These are phyloP conservation scores for Polietes domitor DNA, from an alignment of 2,888 invertebrate species.

Conservation along the genomic window DNA sequence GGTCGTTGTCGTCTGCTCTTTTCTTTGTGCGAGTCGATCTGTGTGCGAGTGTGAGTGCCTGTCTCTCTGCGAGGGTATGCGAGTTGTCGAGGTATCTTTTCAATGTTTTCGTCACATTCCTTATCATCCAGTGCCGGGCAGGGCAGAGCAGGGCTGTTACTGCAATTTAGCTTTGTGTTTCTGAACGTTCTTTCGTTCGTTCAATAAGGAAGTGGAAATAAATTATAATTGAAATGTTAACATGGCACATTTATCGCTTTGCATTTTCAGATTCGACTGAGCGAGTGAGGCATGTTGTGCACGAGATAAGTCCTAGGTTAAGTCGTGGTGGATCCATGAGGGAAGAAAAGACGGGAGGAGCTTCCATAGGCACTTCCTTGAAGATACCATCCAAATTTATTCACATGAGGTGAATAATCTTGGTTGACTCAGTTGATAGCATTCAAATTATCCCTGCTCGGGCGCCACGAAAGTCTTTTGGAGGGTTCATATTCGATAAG, in stretches of 20 bases:
- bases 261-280: not conserved
- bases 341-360: too few relatives aligned
- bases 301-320: not conserved
- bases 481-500: too few relatives aligned
- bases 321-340: not conserved
- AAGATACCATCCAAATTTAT: too few relatives aligned
- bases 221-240: conserved; percentile 20
- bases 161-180: not conserved
- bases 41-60: not conserved
- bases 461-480: too few relatives aligned
- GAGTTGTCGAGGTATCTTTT: not conserved
- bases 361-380: too few relatives aligned
- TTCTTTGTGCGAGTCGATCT: too few relatives aligned
- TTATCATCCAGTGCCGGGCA: not conserved
- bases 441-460: too few relatives aligned
- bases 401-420: too few relatives aligned
- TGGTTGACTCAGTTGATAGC: too few relatives aligned
- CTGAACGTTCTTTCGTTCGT: not conserved
- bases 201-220: conserved; percentile 35
- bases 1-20: not conserved
- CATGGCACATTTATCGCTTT: conserved; percentile 1
- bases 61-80: too few relatives aligned
- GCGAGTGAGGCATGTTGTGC: too few relatives aligned
- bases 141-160: not conserved
- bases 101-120: not conserved